Conservation (phyloP, 2,797 vertebrate genomes). For the Thripadectes ignobilis region DNA sequence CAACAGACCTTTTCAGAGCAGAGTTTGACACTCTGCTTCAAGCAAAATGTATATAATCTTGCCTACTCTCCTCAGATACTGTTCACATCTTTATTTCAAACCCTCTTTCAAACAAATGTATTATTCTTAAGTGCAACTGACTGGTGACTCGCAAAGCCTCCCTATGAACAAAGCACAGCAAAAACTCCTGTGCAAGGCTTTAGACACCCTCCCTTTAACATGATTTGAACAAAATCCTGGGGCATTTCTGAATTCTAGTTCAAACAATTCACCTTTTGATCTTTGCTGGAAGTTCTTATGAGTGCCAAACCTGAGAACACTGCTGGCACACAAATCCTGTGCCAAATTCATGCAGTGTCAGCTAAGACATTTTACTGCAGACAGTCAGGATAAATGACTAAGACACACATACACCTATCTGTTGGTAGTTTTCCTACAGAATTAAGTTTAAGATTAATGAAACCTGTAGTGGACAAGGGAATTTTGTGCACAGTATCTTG, state of each 20-base stretch:
- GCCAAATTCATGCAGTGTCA: not conserved
- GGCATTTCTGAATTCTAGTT: not conserved
- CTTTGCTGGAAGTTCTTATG: not conserved
- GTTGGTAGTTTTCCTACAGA: not conserved
- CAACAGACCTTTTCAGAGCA: not conserved
- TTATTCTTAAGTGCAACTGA: not conserved
- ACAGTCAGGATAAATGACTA: not conserved
- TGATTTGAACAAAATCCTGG: not conserved
- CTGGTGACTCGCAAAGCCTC: not conserved
- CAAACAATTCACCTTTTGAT: not conserved
- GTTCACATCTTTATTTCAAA: not conserved
- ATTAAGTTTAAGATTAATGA: not conserved
- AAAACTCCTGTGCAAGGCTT: not conserved
- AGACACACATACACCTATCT: not conserved
- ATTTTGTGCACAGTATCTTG: accelerated
- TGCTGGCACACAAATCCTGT: not conserved
- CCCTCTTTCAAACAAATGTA: not conserved
- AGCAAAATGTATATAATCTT: not conserved
- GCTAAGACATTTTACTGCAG: not conserved
- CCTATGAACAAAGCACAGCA: not conserved
- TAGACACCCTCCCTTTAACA: not conserved
- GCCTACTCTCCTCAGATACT: not conserved
- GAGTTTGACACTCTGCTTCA: not conserved
- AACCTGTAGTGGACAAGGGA: not conserved
- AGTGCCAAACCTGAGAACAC: not conserved